These are phyloP conservation scores for Agrochola circellaris DNA, from an alignment of 2,888 invertebrate genomes.

Conservation along the genomic window DNA sequence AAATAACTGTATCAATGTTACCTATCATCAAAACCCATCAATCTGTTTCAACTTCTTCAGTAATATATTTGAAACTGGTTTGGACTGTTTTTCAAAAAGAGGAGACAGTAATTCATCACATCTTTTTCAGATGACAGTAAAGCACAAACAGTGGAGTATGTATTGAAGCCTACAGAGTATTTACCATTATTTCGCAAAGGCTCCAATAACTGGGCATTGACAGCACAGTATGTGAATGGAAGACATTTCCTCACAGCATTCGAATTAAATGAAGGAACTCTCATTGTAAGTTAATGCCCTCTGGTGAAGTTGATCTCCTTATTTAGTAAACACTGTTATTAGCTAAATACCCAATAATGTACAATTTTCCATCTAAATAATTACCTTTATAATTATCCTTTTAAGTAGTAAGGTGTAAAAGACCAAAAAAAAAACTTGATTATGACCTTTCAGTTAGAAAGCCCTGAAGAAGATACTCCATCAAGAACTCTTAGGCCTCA, in stretches of 20 bases:
- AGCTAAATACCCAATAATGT: background rate
- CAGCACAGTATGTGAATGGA: constrained; percentile 89
- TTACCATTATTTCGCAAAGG: constrained; percentile 84
- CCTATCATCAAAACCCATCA: background rate
- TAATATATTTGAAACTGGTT: constrained; percentile 6
- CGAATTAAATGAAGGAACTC: constrained; percentile 86
- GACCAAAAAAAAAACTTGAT: background rate
- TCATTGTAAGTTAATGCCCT: constrained; percentile 81
- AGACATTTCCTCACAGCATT: constrained; percentile 88
- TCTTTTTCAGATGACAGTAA: constrained; percentile 81
- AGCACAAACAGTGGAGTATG: constrained; percentile 85
- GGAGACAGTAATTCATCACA: too few relatives aligned
- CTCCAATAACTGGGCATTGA: constrained; percentile 86
- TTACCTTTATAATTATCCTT: too few relatives aligned
- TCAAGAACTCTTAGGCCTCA: constrained; percentile 83
- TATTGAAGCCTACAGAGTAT: constrained; percentile 85
- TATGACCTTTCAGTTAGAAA: constrained; percentile 80
- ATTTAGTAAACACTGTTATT: background rate
- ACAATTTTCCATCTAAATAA: background rate
- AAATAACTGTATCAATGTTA: background rate
- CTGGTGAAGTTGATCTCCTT: too few relatives aligned
- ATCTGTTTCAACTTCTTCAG: background rate
- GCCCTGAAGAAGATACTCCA: constrained; percentile 86
- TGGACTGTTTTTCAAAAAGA: background rate
- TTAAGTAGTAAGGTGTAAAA: too few relatives aligned